Conservation (phyloP, 1,140 invertebrate genomes). For the Tyrophagus putrescentiae region DNA sequence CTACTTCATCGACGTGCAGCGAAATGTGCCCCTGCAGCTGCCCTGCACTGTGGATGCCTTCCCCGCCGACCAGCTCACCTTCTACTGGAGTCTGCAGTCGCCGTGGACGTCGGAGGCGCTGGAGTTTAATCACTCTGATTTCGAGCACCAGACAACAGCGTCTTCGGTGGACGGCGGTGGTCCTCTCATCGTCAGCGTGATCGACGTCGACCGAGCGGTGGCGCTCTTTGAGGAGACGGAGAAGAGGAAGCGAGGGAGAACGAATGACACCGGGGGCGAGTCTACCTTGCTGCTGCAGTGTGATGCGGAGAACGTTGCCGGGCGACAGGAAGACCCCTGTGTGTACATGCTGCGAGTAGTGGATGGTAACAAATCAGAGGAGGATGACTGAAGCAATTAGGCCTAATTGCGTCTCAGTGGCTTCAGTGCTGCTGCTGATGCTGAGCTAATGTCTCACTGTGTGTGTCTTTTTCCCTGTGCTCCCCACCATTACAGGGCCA, state of each 20-base stretch:
- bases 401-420: background rate
- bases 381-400: no score
- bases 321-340: background rate
- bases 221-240: no score
- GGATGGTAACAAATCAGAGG: background rate
- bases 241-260: no score
- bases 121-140: background rate
- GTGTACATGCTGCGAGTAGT: background rate
- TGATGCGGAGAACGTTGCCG: background rate
- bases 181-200: no score
- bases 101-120: background rate
- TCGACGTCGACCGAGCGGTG: background rate
- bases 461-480: no score
- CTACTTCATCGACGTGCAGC: background rate
- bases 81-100: background rate
- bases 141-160: background rate
- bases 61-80: background rate
- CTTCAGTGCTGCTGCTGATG: no score
- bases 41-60: background rate
- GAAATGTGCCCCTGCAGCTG: background rate
- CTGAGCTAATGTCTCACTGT: no score
- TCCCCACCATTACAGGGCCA: no score
- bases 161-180: no score
- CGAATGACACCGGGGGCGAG: no score
- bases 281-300: constrained; percentile 6